Percentiles rank a stretch among this genome's conserved stretches.
Conservation (phyloP, 2,113 vertebrate genomes). For the Odontophorus gujanensis region DNA sequence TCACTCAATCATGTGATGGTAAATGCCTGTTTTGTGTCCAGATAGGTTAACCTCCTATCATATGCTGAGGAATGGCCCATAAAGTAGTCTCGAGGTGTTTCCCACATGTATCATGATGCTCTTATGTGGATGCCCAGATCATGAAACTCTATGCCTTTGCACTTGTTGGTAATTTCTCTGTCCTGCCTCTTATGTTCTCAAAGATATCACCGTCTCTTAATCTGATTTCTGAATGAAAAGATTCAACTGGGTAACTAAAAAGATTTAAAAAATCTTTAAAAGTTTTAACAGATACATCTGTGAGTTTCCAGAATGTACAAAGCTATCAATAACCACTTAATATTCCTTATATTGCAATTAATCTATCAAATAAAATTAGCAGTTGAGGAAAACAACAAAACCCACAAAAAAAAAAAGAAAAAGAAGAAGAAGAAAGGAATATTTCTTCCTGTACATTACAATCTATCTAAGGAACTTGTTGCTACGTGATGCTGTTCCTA, state of each 20-base stretch:
- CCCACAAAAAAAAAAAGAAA: too few species aligned
- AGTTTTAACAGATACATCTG: neutral
- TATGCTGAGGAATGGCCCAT: neutral
- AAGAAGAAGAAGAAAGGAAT: neutral
- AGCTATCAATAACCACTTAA: neutral
- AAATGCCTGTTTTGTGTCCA: neutral
- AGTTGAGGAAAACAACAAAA: neutral
- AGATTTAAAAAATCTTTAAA: neutral
- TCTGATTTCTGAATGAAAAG: neutral
- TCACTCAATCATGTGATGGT: neutral
- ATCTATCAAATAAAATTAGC: neutral
- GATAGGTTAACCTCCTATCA: neutral
- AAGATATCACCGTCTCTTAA: neutral
- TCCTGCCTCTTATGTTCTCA: neutral
- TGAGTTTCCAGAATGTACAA: neutral
- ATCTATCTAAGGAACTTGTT: neutral
- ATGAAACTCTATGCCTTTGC: neutral
- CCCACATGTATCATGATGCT: neutral
- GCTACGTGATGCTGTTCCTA: neutral
- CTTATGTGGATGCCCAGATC: accelerated
- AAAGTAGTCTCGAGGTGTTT: neutral
- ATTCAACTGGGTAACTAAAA: neutral
- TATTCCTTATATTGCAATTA: neutral
- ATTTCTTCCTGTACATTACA: neutral
- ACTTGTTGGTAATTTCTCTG: neutral